Conservation (phyloP, 1,140 invertebrate species). For the Hypsibius dujardini region DNA sequence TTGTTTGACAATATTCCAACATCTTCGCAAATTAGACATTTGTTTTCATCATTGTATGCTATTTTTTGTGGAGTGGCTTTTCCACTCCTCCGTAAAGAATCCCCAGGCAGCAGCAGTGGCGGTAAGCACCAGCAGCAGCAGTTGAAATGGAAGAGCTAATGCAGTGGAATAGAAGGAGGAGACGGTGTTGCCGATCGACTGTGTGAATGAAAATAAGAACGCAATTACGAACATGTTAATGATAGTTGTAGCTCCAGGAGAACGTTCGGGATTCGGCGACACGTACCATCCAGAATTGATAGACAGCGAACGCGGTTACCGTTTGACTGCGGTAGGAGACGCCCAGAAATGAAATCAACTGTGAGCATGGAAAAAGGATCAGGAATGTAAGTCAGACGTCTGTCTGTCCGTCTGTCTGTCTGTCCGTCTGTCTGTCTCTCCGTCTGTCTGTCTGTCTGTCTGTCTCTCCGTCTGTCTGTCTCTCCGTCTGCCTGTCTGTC, state of each 20-base stretch:
- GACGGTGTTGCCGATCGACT: no score
- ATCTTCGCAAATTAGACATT: background rate
- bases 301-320: conserved; percentile 77
- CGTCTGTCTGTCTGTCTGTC: background rate
- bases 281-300: conserved; percentile 56
- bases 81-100: conserved; percentile 61
- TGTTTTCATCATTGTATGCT: background rate
- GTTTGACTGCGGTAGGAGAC: conserved; percentile 64
- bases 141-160: conserved; percentile 55
- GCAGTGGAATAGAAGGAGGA: conserved; percentile 67
- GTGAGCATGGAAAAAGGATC: conserved; percentile 19
- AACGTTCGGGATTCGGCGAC: conserved; percentile 12
- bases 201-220: conserved; percentile 47
- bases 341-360: conserved; percentile 78
- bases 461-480: background rate
- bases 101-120: conserved; percentile 54
- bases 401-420: background rate
- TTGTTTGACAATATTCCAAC: no score
- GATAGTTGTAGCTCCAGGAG: conserved; percentile 15
- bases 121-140: conserved; percentile 52
- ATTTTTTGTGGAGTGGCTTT: background rate
- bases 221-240: conserved; percentile 21
- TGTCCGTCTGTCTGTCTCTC: background rate
- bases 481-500: background rate
- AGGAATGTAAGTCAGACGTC: background rate